phyloP scores from a whole-genome alignment of 2,113 vertebrate genomes.

The Sorex araneus region DNA sequence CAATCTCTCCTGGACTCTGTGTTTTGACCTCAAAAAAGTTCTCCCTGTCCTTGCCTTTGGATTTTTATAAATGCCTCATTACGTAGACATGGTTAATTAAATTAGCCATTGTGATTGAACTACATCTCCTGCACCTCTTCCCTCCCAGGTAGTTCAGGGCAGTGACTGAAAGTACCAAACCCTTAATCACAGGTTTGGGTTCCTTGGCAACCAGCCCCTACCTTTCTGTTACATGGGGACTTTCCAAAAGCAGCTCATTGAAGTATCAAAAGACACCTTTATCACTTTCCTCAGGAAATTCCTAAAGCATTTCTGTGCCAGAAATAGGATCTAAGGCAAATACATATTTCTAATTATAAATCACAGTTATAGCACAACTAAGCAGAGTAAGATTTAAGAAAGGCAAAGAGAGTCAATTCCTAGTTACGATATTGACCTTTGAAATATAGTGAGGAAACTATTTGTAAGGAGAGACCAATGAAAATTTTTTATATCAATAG shows the following conservation, averaged over 20 bases:
- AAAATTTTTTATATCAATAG: constrained; percentile 4
- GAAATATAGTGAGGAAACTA: constrained; percentile 19
- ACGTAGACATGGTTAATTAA: background rate
- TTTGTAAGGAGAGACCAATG: background rate
- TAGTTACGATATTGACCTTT: background rate
- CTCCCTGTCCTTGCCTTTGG: background rate
- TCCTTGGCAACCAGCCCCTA: background rate
- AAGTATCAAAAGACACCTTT: background rate
- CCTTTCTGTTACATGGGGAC: background rate
- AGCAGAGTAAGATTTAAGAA: background rate
- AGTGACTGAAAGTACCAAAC: background rate
- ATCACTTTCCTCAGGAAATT: background rate
- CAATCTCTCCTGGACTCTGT: background rate
- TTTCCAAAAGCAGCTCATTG: background rate
- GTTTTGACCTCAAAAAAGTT: background rate
- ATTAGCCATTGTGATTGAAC: background rate
- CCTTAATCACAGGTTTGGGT: constrained; percentile 8
- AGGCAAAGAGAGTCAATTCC: background rate
- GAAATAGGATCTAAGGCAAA: background rate
- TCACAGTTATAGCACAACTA: background rate
- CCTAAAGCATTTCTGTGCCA: background rate
- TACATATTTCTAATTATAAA: constrained; percentile 43
- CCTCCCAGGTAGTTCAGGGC: background rate
- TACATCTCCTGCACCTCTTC: background rate
- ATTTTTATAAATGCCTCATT: background rate